Evolutionary conservation across 2,888 invertebrate species (phyloP), one percentile per base, ranked within the genome.

Genomic region (Hyalella azteca): DNA sequence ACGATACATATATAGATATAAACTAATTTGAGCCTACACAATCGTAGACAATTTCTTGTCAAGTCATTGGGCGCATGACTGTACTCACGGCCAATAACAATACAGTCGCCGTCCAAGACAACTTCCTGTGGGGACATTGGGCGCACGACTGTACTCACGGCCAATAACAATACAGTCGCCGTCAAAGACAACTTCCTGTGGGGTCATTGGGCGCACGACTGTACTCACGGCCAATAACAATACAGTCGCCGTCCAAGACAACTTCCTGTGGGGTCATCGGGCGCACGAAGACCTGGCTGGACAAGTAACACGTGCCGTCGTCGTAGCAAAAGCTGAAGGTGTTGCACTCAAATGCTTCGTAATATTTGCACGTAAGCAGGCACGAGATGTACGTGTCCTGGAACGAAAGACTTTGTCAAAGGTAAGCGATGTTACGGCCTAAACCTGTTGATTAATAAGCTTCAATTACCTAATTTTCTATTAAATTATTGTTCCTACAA

Each of bases 311-410:
- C 19, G 15, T 41, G 7, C 36, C 19, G 49, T 13, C 22, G 45
- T 78, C 40, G 73, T 82, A 82, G 77, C 82, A 82, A 26, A 78
- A 82, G 41, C 78, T 78, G 78, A 80, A 80, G 4, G 77, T 75
- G 76, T 78, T 78, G 36, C 82, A 82, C 19, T 66, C n/a, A 45
- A 82, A 82, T 41, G 78, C 48, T 32, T 39, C 32, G 49, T 73
- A 45, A 29, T n/a, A 39, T 29, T 76, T 60, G 26, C 82, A 82
- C 26, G 50, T 73, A 11, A 60, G 39, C 41, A 80, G 3, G 29
- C 82, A 82, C 5, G n/a, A 19, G n/a, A 22, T 75, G 75, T 81
- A 81, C 60, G 78, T 78, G 15, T 29, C 60, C 81, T 81, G 66
- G 29, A 39, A 19, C 19, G 2, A 5, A 59, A n/a, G n/a, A n/a